Conservation (phyloP, 2,113 vertebrate species). For the Varanus komodoensis region DNA sequence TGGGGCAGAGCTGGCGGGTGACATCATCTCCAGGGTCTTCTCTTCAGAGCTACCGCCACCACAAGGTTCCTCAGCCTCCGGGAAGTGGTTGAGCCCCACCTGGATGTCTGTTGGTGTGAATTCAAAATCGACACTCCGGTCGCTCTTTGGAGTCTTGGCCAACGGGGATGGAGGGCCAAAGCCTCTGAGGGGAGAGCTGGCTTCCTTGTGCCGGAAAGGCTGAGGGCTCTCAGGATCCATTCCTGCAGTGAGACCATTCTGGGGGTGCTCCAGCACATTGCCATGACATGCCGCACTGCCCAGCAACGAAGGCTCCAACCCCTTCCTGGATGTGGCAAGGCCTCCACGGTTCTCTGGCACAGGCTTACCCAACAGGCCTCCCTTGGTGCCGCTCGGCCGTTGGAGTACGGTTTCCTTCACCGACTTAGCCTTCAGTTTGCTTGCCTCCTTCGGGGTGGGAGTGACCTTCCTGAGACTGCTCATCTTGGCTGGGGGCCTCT, state of each 20-base stretch:
- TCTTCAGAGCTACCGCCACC: slow-evolving; percentile 81
- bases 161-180: slow-evolving; percentile 77
- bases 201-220: slow-evolving; percentile 65
- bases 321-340: slow-evolving; percentile 56
- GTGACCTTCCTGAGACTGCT: slow-evolving; percentile 48
- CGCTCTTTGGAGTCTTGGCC: slow-evolving; percentile 79
- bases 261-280: fast-evolving
- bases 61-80: slow-evolving; percentile 70
- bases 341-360: slow-evolving; percentile 72
- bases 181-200: slow-evolving; percentile 56
- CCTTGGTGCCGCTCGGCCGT: not conserved
- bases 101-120: slow-evolving; percentile 79
- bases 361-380: slow-evolving; percentile 50
- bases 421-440: slow-evolving; percentile 54
- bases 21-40: slow-evolving; percentile 82
- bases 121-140: slow-evolving; percentile 80
- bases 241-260: fast-evolving
- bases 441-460: slow-evolving; percentile 58
- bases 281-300: not conserved
- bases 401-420: not conserved
- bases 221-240: slow-evolving; percentile 75
- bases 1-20: slow-evolving; percentile 70
- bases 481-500: slow-evolving; percentile 54
- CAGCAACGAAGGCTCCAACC: slow-evolving; percentile 35
- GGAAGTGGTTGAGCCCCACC: slow-evolving; percentile 59